Conservation (phyloP, 2,113 vertebrate species). For the Charina bottae region DNA sequence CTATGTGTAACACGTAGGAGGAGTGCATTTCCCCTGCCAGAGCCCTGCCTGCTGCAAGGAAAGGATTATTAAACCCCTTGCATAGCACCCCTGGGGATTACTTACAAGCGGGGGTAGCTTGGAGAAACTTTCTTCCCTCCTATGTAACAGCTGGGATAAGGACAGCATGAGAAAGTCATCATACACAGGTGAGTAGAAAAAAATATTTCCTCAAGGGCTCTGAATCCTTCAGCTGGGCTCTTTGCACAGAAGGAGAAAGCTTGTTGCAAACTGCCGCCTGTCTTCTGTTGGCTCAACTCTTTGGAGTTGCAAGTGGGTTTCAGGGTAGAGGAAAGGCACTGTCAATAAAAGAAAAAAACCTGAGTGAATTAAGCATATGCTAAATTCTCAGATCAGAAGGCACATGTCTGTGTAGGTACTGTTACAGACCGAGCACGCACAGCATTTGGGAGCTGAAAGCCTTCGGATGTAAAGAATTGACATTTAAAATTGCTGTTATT, state of each 20-base stretch:
- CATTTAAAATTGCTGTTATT: background rate
- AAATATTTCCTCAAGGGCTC: background rate
- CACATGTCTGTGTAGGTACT: background rate
- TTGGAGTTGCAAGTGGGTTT: background rate
- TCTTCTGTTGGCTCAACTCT: background rate
- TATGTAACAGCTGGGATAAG: conserved; percentile 45
- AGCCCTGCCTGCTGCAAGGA: background rate
- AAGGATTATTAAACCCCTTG: conserved; percentile 3
- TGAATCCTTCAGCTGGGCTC: background rate
- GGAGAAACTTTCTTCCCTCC: conserved; percentile 27
- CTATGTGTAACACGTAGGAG: conserved; percentile 21
- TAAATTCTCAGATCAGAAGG: background rate
- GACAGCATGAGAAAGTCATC: conserved; percentile 67
- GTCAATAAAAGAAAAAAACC: background rate
- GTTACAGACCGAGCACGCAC: background rate
- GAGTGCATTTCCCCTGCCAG: conserved; percentile 5
- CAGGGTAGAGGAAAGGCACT: background rate
- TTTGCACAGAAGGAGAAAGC: background rate
- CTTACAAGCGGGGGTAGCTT: background rate
- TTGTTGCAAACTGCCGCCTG: background rate
- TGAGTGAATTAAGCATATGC: background rate
- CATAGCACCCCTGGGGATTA: conserved; percentile 11
- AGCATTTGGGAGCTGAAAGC: background rate
- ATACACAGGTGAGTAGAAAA: conserved; percentile 63
- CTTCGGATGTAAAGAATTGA: background rate